Conservation (phyloP, 2,888 invertebrate species). For the Microctonus hyperodae region DNA sequence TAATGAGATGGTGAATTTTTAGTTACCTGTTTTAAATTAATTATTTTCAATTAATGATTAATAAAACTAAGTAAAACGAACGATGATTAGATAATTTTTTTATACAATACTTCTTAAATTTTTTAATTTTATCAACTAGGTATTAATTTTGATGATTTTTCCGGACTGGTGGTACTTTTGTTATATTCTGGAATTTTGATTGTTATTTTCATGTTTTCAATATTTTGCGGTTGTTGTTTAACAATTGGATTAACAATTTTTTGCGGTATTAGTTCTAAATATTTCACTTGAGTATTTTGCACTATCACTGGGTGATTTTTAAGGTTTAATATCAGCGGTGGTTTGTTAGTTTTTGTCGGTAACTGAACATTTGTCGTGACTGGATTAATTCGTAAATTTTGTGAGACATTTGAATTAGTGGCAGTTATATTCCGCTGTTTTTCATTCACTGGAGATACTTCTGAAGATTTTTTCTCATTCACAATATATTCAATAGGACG, state of each 20-base stretch:
- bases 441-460: background rate
- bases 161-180: background rate
- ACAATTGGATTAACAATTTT: background rate
- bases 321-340: background rate
- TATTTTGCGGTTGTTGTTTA: conserved; percentile 1
- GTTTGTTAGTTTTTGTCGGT: background rate
- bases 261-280: background rate
- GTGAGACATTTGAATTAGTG: background rate
- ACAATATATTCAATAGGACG: background rate
- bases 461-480: background rate
- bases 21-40: too few relatives aligned
- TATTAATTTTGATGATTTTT: background rate
- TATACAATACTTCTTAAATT: too few relatives aligned
- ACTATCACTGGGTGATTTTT: background rate
- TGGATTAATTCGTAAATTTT: background rate
- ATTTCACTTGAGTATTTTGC: background rate
- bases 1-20: background rate
- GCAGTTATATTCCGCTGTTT: background rate
- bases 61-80: too few relatives aligned
- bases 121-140: background rate
- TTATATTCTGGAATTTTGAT: background rate
- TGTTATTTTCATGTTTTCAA: background rate
- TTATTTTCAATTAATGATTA: too few relatives aligned
- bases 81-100: too few relatives aligned
- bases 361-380: background rate